These are phyloP conservation scores for Mesitornis unicolor DNA, from an alignment of 2,113 vertebrate genomes.

Conservation along the genomic window DNA sequence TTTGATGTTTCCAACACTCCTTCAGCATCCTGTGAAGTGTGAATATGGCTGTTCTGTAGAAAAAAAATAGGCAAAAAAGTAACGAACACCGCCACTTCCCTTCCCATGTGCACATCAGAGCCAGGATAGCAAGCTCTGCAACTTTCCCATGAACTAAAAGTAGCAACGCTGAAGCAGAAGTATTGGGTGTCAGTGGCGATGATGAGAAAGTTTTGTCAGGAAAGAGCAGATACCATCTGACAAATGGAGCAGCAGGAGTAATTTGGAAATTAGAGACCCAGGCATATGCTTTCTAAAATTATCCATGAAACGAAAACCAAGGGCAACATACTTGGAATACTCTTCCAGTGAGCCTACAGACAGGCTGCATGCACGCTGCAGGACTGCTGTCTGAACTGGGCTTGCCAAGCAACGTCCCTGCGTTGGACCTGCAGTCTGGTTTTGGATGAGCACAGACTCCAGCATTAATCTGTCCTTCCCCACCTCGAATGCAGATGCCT, in stretches of 20 bases:
- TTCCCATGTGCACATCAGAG: background rate
- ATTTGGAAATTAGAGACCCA: conserved; percentile 57
- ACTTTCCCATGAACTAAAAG: conserved; percentile 34
- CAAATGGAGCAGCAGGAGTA: conserved; percentile 40
- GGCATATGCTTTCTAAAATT: conserved; percentile 70
- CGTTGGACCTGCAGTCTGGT: background rate
- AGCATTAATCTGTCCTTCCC: background rate
- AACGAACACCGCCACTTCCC: background rate
- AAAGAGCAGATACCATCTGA: conserved; percentile 37
- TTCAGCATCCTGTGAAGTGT: background rate
- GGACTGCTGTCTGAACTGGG: background rate
- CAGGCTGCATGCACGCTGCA: background rate
- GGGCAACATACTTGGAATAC: conserved; percentile 57
- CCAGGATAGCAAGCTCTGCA: background rate
- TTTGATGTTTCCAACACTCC: background rate
- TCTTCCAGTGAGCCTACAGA: background rate
- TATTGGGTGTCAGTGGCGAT: conserved; percentile 27
- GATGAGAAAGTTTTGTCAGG: conserved; percentile 37
- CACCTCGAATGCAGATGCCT: background rate
- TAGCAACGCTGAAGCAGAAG: conserved; percentile 2
- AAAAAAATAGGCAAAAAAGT: background rate
- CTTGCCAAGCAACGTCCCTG: background rate
- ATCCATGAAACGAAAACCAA: conserved; percentile 61
- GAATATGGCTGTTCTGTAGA: background rate
- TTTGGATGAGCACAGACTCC: background rate